Percentiles rank a stretch among this genome's conserved stretches.
Conservation (phyloP, 1,140 invertebrate species). For the Eriosoma lanigerum region DNA sequence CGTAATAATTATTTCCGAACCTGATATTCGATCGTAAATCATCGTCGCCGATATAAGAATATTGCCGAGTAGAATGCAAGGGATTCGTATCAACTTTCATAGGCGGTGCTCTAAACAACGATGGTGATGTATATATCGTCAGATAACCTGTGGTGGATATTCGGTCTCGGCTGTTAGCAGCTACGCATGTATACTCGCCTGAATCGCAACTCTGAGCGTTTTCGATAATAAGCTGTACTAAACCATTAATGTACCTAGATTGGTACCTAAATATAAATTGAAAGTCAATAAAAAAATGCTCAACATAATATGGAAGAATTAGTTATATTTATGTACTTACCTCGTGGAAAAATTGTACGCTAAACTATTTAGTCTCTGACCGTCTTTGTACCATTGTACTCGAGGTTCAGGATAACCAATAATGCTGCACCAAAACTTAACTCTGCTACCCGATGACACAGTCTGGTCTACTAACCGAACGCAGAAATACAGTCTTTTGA, state of each 20-base stretch:
- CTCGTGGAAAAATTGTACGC: slow-evolving; percentile 10
- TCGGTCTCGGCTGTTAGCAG: slow-evolving; percentile 72
- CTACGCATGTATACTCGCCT: slow-evolving; percentile 74
- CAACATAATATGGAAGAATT: neutral
- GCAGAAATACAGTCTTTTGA: slow-evolving; percentile 70
- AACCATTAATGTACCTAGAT: slow-evolving; percentile 62
- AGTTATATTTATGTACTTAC: neutral
- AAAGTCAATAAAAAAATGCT: neutral
- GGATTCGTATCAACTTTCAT: neutral
- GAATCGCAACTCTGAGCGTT: slow-evolving; percentile 67
- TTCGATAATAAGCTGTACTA: slow-evolving; percentile 75
- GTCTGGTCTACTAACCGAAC: slow-evolving; percentile 77
- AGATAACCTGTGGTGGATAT: slow-evolving; percentile 69
- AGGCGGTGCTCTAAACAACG: neutral
- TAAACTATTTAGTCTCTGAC: slow-evolving; percentile 54
- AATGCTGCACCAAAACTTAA: slow-evolving; percentile 82
- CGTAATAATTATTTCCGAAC: neutral
- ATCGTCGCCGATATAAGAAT: neutral
- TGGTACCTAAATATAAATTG: slow-evolving; percentile 50
- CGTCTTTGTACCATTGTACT: slow-evolving; percentile 82
- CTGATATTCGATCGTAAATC: neutral
- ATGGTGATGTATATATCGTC: slow-evolving; percentile 61
- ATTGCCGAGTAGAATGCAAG: neutral
- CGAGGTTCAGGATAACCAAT: slow-evolving; percentile 77
- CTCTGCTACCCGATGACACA: slow-evolving; percentile 69